Percentiles rank a stretch among this genome's conserved stretches.
Evolutionary conservation across 1,140 invertebrate genomes (phyloP).

Genomic region (Macrotrachela quadricornifera): DNA sequence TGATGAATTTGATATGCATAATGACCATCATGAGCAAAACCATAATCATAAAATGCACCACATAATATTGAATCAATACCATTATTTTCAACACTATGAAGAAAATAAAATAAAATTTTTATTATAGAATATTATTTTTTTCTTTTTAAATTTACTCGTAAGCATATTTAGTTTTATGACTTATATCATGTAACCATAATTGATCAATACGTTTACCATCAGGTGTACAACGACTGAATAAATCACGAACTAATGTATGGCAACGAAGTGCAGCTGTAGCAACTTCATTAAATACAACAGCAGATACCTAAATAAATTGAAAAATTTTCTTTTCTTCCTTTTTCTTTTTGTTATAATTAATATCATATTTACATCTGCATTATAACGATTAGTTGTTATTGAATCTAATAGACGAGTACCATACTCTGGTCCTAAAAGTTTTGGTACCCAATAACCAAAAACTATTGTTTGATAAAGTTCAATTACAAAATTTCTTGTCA

Average conservation of each 20-base stretch:
- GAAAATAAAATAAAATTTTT: neutral
- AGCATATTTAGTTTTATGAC: neutral
- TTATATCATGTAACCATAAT: neutral
- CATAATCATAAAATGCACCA: neutral
- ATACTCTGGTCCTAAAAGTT: slow-evolving; percentile 45
- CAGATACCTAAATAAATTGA: neutral
- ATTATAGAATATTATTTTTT: neutral
- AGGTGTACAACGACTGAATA: neutral
- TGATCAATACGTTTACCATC: neutral
- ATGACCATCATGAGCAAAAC: neutral
- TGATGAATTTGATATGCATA: neutral
- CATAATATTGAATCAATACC: neutral
- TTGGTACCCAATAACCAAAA: slow-evolving; percentile 77
- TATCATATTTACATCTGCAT: neutral
- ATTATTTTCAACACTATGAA: neutral
- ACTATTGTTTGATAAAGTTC: slow-evolving; percentile 78
- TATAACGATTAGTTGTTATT: neutral
- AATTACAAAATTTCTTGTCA: slow-evolving; percentile 62
- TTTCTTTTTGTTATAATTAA: neutral
- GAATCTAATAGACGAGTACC: neutral
- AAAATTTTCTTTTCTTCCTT: neutral
- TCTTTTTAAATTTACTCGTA: neutral
- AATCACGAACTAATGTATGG: neutral
- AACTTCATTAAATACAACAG: neutral
- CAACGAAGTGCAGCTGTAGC: neutral